These are phyloP conservation scores for Maconellicoccus hirsutus DNA, from an alignment of 1,140 invertebrate species.

Conservation along the genomic window DNA sequence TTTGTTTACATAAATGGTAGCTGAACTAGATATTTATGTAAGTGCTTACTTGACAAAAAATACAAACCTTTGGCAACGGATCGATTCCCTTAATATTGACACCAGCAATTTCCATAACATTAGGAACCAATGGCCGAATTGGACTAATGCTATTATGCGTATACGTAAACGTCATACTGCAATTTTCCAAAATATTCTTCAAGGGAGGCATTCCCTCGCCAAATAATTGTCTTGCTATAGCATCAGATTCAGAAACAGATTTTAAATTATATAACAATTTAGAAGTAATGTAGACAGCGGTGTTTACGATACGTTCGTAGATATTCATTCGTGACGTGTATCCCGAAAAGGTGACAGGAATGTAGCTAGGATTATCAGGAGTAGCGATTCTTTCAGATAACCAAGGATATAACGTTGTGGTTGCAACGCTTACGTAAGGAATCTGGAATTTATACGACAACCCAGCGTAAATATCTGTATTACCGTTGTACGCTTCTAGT, in stretches of 20 bases:
- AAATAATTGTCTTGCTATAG: neutral
- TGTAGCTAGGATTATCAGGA: conserved; percentile 28
- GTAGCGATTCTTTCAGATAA: conserved; percentile 36
- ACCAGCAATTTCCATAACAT: conserved; percentile 33
- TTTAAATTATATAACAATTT: neutral
- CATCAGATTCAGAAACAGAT: neutral
- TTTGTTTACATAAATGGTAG: no score
- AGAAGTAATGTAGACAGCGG: neutral
- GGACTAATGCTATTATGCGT: conserved; percentile 29
- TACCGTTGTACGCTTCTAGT: neutral
- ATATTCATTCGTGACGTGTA: neutral
- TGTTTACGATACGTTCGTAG: conserved; percentile 18
- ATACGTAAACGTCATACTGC: conserved; percentile 32
- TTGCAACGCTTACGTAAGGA: conserved; percentile 45
- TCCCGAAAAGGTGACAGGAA: conserved; percentile 24
- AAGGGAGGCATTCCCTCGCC: conserved; percentile 37
- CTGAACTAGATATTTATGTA: no score
- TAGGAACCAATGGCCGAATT: conserved; percentile 30
- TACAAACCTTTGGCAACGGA: conserved; percentile 31
- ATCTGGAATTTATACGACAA: conserved; percentile 31
- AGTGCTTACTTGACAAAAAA: neutral
- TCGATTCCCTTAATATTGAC: conserved; percentile 32
- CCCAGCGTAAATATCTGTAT: conserved; percentile 26
- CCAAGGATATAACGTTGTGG: conserved; percentile 46
- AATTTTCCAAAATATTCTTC: conserved; percentile 29